Evolutionary conservation across 37 sponge, comb jelly and placozoan species (phyloP), one percentile per base, ranked within the genome.

Genomic region (Cliona cf. orientalis): DNA sequence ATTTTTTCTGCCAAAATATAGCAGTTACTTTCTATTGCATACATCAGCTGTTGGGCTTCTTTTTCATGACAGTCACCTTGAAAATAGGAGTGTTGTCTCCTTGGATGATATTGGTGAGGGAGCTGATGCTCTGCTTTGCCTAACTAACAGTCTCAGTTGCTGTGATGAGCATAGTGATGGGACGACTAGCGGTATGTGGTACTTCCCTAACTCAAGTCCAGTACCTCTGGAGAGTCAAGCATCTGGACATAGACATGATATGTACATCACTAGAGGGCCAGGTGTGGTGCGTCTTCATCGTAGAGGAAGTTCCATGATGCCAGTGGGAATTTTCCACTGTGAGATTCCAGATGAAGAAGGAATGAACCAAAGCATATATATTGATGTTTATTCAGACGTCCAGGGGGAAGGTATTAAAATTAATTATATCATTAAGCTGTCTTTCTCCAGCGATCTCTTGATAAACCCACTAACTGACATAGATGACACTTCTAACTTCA

Each of bases 1-100:
- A n/a, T n/a, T n/a, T n/a, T n/a, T n/a, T n/a, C n/a, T n/a, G n/a
- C n/a, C n/a, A n/a, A n/a, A n/a, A n/a, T n/a, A n/a, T n/a, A n/a
- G n/a, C n/a, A n/a, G n/a, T n/a, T n/a, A n/a, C n/a, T n/a, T n/a
- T n/a, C n/a, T n/a, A n/a, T n/a, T n/a, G n/a, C n/a, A n/a, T n/a
- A n/a, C n/a, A n/a, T n/a, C n/a, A n/a, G n/a, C n/a, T n/a, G n/a
- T n/a, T n/a, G n/a, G n/a, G n/a, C n/a, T n/a, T n/a, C n/a, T n/a
- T n/a, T n/a, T n/a, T n/a, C n/a, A n/a, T n/a, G n/a, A n/a, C n/a
- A n/a, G n/a, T n/a, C n/a, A n/a, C n/a, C n/a, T n/a, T n/a, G n/a
- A n/a, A n/a, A 66, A 66, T 39, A 66, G 36, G 38, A 66, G 67
- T 66, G 67, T 29, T 5, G 67, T 66, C 38, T 21, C 67, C 37